Evolutionary conservation across 2,888 invertebrate species (phyloP).

Genomic region (Pollenia labialis): DNA sequence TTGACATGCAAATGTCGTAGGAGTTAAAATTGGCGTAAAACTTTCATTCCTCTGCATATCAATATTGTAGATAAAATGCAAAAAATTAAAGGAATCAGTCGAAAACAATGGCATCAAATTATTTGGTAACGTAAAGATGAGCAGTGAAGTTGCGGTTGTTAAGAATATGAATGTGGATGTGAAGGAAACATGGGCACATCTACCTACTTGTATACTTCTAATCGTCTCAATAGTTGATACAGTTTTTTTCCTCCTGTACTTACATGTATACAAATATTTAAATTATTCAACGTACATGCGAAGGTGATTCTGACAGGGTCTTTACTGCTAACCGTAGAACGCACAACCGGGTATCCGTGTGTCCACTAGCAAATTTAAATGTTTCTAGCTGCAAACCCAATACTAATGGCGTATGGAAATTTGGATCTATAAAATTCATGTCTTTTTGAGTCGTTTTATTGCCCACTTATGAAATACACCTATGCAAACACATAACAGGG

Average conservation of each 20-base stretch:
- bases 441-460: too few species aligned
- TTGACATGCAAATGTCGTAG: conserved; percentile 68
- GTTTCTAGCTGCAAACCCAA: too few species aligned
- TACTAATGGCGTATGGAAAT: too few species aligned
- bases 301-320: neutral
- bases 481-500: too few species aligned
- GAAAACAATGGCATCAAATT: conserved; percentile 53
- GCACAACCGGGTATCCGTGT: too few species aligned
- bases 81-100: conserved; percentile 28
- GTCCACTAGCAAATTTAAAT: too few species aligned
- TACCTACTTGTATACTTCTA: neutral
- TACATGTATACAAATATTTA: neutral
- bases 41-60: conserved; percentile 59
- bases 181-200: neutral
- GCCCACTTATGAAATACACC: too few species aligned
- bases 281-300: conserved; percentile 2
- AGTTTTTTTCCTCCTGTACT: neutral
- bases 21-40: conserved; percentile 71
- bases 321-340: neutral
- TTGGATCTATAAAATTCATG: too few species aligned
- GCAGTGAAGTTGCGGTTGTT: conserved; percentile 35
- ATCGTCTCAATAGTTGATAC: conserved; percentile 24
- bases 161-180: conserved; percentile 31
- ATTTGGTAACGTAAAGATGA: conserved; percentile 43
- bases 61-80: conserved; percentile 27